Evolutionary conservation across 2,797 vertebrate genomes (phyloP).

Genomic region (Urophycis tenuis): DNA sequence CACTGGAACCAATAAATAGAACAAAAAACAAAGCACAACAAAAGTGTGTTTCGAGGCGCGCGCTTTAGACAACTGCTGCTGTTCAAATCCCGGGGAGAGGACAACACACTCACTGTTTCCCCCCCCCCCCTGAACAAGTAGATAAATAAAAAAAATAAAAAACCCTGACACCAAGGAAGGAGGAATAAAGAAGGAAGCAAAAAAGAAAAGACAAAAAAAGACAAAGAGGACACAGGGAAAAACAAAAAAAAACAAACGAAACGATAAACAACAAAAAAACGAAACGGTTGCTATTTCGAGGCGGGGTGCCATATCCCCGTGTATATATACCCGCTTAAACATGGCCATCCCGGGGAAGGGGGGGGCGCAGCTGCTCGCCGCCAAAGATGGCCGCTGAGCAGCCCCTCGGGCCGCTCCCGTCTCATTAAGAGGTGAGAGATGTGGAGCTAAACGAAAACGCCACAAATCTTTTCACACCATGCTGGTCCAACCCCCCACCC

Average conservation of each 20-base stretch:
- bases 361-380: conserved; percentile 36
- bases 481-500: background rate
- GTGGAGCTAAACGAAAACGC: conserved; percentile 54
- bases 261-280: background rate
- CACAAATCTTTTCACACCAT: conserved; percentile 49
- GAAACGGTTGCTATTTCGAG: conserved; percentile 8
- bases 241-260: too few species aligned
- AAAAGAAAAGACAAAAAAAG: background rate
- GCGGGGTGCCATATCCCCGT: background rate
- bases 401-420: conserved; percentile 48
- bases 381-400: conserved; percentile 20
- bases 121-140: too few species aligned
- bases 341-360: conserved; percentile 37
- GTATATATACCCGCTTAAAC: conserved; percentile 22
- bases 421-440: conserved; percentile 56
- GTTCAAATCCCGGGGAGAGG: background rate
- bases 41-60: too few species aligned
- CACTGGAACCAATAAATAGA: background rate
- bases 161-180: background rate
- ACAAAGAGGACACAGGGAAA: too few species aligned
- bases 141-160: too few species aligned
- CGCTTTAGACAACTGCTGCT: background rate
- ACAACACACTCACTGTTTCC: background rate
- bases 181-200: background rate
- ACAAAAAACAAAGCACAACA: too few species aligned